phyloP scores from a whole-genome alignment of 2,888 invertebrate species.

The Rapana venosa region DNA sequence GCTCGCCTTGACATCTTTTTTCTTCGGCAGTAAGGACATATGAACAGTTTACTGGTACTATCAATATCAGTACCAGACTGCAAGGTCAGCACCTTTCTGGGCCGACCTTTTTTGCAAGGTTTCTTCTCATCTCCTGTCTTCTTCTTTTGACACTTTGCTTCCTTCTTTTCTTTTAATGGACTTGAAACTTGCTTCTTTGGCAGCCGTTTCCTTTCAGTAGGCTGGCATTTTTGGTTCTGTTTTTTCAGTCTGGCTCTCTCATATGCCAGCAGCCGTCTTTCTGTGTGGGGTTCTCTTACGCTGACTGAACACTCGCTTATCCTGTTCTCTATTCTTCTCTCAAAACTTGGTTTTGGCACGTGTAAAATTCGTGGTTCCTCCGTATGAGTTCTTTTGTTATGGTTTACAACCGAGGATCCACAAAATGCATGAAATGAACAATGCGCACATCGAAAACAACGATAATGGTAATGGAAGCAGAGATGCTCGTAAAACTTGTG shows the following conservation, averaged over 20 bases:
- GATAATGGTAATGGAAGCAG: slow-evolving; percentile 32
- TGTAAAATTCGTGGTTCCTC: not conserved
- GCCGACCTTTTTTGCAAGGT: too few species aligned
- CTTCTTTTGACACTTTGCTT: not conserved
- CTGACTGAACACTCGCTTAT: not conserved
- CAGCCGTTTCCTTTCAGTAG: not conserved
- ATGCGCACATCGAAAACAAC: slow-evolving; percentile 21
- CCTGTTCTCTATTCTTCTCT: not conserved
- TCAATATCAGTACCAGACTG: not conserved
- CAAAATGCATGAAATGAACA: slow-evolving; percentile 7
- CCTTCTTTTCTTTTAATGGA: not conserved
- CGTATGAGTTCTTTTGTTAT: not conserved
- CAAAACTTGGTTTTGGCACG: not conserved
- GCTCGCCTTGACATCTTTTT: not conserved
- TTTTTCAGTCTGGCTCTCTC: slow-evolving; percentile 4
- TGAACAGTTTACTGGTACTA: not conserved
- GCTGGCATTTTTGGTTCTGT: not conserved
- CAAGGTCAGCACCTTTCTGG: not conserved
- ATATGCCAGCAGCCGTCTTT: slow-evolving; percentile 4
- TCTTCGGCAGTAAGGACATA: slow-evolving; percentile 29
- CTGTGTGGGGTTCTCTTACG: slow-evolving; percentile 17
- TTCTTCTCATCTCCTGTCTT: too few species aligned
- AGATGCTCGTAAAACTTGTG: slow-evolving; percentile 24
- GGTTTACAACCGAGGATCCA: not conserved
- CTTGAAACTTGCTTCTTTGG: not conserved